Base-by-base conservation (phyloP, 1,140 invertebrate genomes). In the Drosophila nasuta region DNA sequence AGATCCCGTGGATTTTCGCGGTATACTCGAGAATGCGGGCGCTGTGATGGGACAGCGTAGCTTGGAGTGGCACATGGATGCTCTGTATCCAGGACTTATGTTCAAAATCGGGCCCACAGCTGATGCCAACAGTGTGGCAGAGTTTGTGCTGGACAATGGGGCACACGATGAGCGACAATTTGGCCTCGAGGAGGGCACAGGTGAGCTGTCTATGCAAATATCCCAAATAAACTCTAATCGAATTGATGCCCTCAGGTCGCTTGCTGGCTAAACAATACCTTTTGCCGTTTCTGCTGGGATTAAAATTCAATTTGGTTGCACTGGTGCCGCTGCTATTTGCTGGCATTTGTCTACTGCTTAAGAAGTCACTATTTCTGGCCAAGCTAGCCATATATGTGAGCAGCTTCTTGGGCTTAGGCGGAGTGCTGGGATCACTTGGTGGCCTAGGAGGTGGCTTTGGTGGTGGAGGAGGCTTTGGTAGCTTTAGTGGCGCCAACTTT, bases 231-330 rank as follows among this genome's bases (percentile, higher is more conserved):
- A 0, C 6, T 10, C 15, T 11, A 45, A 51, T 13, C 17, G 6
- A 58, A 15, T 5, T 38, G 10, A 41, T 17, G 1, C 8, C 0
- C 20, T 5, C 6, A 96, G 96, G 95, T 82, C 95, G 95, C 28
- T 81, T 96, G n/a, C 72, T 96, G 71, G 93, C 95, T 35, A 93
- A 94, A 62, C 95, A 95, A 75, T 93, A 96, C 56, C 71, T 96
- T 25, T 87, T 96, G 38, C 96, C 96, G 20, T 94, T 96, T 86
- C 93, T 97, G 0, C 92, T 96, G 25, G 96, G 96, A 7, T 94
- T 96, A 48, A 97, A 97, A 93, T 96, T 96, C 83, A 96, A 96
- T 73, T 83, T 96, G 45, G 94, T 95, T 0, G 96, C 96, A 0
- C 83, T 96, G 46, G 91, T 97, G 11, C 96, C 96, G 0, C 91